Evolutionary conservation across 2,113 vertebrate genomes (phyloP), one percentile per base, ranked within the genome.

Genomic region (Sula dactylatra): DNA sequence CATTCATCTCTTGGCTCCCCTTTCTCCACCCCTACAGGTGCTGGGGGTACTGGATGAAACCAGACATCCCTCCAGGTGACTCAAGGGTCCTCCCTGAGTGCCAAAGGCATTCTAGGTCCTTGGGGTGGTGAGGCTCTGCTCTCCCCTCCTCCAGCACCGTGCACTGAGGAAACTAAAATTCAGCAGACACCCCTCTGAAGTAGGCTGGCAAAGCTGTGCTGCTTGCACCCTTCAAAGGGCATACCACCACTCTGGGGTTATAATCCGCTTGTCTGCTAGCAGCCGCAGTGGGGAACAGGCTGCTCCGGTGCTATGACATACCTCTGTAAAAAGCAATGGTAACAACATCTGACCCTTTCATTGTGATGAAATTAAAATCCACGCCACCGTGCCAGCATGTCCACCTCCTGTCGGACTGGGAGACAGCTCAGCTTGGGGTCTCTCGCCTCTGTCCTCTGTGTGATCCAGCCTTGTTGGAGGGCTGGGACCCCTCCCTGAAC

Each of bases 371-470:
- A 73, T 36, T 61, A 77, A 91, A 76, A 80, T 66, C 49, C 40
- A 27, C 21, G 64, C 34, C 69, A 54, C 31, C 0, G 0, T 65
- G 47, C n/a, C 67, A 73, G 32, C 34, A 87, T 0, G 17, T 25
- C 78, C 6, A 22, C 10, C 38, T 86, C 82, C 61, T 67, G 22
- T 16, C 2, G 4, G 32, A 92, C 38, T 58, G 18, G 14, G 12
- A 47, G 24, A 86, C 45, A 27, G 16, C 12, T 70, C 64, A 77
- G n/a, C 27, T 70, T 0, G 0, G 31, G 11, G 13, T 62, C n/a
- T 70, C 49, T 72, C 47, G 47, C 25, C n/a, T 62, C 22, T n/a
- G n/a, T n/a, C n/a, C 24, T 69, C 58, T n/a, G 10, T 3, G 24
- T 38, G 40, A 87, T 24, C 18, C 38, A 78, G 2, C 17, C 25